Evolutionary conservation across 2,888 invertebrate genomes (phyloP).

Genomic region (Ophioninae sp.): DNA sequence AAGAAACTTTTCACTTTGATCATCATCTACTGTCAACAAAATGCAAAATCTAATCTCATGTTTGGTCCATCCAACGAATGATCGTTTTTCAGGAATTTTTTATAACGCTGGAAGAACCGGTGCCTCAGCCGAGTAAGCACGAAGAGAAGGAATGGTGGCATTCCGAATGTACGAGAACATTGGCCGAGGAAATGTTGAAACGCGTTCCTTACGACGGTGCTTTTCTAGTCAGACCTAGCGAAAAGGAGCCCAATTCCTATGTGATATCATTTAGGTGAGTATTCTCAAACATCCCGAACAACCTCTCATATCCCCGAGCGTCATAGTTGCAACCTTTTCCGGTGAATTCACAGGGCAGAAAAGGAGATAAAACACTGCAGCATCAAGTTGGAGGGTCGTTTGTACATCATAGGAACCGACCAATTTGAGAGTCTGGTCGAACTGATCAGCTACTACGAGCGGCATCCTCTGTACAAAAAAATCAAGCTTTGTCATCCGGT

Average conservation of each 20-base stretch:
- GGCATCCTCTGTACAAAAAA: slow-evolving; percentile 94
- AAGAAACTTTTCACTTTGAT: background rate
- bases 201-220: slow-evolving; percentile 95
- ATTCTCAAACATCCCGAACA: background rate
- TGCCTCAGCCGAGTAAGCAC: slow-evolving; percentile 97
- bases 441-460: slow-evolving; percentile 94
- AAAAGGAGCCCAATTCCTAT: slow-evolving; percentile 92
- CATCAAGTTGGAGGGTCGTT: slow-evolving; percentile 94
- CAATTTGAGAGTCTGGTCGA: slow-evolving; percentile 98
- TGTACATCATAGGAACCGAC: slow-evolving; percentile 94
- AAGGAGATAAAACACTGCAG: slow-evolving; percentile 98
- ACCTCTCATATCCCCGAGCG: background rate
- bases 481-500: slow-evolving; percentile 93
- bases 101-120: slow-evolving; percentile 93
- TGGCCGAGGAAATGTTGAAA: slow-evolving; percentile 94
- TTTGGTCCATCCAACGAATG: background rate
- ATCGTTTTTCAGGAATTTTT: slow-evolving; percentile 87
- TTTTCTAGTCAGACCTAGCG: slow-evolving; percentile 95
- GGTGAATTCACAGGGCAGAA: slow-evolving; percentile 86
- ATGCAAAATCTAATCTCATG: background rate
- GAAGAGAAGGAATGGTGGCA: slow-evolving; percentile 97
- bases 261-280: slow-evolving; percentile 95
- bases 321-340: background rate
- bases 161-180: slow-evolving; percentile 88
- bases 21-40: too few relatives aligned